Evolutionary conservation across 1,140 invertebrate genomes (phyloP), one percentile per base, ranked within the genome.

Genomic region (Helicorthomorpha holstii): DNA sequence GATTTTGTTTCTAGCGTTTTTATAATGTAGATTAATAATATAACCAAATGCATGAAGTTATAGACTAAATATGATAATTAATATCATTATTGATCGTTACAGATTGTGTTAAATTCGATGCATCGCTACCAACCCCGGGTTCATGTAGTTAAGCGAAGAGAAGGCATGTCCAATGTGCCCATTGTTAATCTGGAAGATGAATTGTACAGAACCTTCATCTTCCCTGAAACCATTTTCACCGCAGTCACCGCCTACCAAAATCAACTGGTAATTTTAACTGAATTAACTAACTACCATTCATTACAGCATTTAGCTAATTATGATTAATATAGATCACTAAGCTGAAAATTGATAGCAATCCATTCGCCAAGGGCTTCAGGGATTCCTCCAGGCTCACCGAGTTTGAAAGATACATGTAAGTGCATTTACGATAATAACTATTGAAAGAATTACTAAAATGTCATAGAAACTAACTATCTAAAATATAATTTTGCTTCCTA

Each of bases 71-170:
- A 38, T 16, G 29, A 4, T 16, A 38, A 38, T 16, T 16, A n/a
- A n/a, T n/a, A n/a, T n/a, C n/a, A 55, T 56, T 14, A 34, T 45
- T 48, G 53, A 54, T 54, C 43, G 53, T 55, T 54, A 19, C 57
- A 81, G 79, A 73, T 82, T 53, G 74, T 82, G 42, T 65, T 81
- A 21, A 81, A 82, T 63, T 81, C 79, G 14, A 81, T 81, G 80
- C 80, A 81, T 64, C 76, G 77, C 56, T 81, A 82, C 57, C 78
- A 80, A 56, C 79, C 79, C 2, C 63, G 79, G 25, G 73, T 82
- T 49, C 79, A 82, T 61, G 65, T 82, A 43, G 68, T 79, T 4
- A 66, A 73, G 21, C 55, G 62, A 48, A 68, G 64, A 48, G 68
- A 68, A 48, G 68, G 66, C 19, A 64, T 61, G n/a, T 57, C 56